These are phyloP conservation scores for Thymelicus sylvestris DNA, from an alignment of 2,888 invertebrate species.

Conservation along the genomic window DNA sequence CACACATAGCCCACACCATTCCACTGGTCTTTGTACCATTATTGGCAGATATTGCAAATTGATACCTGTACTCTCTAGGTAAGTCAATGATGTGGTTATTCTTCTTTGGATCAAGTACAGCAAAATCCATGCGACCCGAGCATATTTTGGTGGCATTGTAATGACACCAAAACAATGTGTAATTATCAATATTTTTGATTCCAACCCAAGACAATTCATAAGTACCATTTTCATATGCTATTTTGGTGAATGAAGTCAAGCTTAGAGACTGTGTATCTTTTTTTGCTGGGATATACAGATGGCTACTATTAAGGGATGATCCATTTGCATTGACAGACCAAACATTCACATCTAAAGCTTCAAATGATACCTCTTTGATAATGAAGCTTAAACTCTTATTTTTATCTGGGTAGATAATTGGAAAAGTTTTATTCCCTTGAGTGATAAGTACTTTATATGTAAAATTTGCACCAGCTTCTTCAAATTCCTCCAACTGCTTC, in stretches of 20 bases:
- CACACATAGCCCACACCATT: constrained; percentile 93
- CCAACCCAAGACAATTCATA: constrained; percentile 86
- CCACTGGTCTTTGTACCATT: constrained; percentile 89
- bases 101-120: constrained; percentile 61
- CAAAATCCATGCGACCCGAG: constrained; percentile 78
- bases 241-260: constrained; percentile 87
- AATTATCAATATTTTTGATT: constrained; percentile 85
- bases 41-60: constrained; percentile 93
- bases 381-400: constrained; percentile 85
- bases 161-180: constrained; percentile 93
- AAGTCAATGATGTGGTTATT: constrained; percentile 86
- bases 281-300: constrained; percentile 85
- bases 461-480: constrained; percentile 91
- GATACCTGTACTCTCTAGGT: constrained; percentile 85
- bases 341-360: constrained; percentile 80
- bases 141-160: constrained; percentile 80
- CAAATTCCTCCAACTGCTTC: constrained; percentile 88
- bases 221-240: constrained; percentile 88
- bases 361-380: constrained; percentile 78
- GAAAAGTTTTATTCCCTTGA: constrained; percentile 59
- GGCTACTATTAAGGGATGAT: constrained; percentile 81
- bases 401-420: constrained; percentile 70
- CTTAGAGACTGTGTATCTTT: constrained; percentile 74
- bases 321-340: constrained; percentile 87
- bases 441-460: constrained; percentile 85